Evolutionary conservation across 2,113 vertebrate species (phyloP).

Genomic region (Scopus umbretta): DNA sequence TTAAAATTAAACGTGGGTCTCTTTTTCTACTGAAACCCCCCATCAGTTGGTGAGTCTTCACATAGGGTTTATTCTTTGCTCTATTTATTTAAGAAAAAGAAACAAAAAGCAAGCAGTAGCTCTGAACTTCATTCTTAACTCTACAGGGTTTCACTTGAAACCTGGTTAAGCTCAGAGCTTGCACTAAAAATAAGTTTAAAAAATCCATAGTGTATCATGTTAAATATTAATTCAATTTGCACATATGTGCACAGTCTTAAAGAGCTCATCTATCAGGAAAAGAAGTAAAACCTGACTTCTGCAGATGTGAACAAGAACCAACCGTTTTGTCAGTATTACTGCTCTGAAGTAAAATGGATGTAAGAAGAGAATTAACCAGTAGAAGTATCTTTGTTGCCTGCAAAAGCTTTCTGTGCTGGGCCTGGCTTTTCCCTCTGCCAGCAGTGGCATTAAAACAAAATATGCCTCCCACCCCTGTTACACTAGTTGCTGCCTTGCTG

Average conservation of each 20-base stretch:
- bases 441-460: not conserved
- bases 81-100: not conserved
- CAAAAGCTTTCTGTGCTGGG: not conserved
- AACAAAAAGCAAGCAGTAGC: not conserved
- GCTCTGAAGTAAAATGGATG: not conserved
- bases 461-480: not conserved
- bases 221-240: not conserved
- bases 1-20: not conserved
- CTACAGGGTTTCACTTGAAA: not conserved
- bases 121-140: not conserved
- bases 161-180: not conserved
- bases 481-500: not conserved
- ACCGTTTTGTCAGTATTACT: not conserved
- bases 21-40: not conserved
- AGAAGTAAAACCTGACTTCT: not conserved
- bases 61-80: not conserved
- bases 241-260: not conserved
- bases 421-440: not conserved
- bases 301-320: not conserved
- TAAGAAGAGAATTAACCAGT: not conserved
- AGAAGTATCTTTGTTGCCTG: not conserved
- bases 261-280: not conserved
- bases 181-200: not conserved
- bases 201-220: not conserved
- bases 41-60: not conserved